Base-by-base conservation (phyloP, 92 coral and sea anemone genomes). In the Desmophyllum pertusum region DNA sequence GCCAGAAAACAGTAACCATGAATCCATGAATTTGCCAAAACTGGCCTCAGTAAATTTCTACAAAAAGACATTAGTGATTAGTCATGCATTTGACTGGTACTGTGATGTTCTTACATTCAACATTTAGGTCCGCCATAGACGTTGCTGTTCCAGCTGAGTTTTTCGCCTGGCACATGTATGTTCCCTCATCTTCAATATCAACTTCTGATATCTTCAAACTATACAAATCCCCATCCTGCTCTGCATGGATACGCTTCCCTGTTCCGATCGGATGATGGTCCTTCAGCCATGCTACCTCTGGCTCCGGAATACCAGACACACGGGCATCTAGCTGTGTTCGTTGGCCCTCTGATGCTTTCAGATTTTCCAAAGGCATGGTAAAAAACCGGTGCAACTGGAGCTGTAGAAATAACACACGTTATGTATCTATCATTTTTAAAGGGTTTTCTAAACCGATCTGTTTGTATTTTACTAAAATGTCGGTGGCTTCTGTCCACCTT, bases 231-330 rank as follows among this genome's bases (percentile, higher is more conserved):
- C 90, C 96, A 53, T 86, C 74, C 80, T 80, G 81, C 59, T 86
- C 82, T 37, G 91, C 86, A 43, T 66, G 78, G 57, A 87, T 63
- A 38, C 92, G 90, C 70, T 90, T 89, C 29, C 91, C 85, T 10
- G 89, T 70, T 23, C 77, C 74, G 39, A 96, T 53, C 8, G 93
- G 90, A 43, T 78, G 74, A 46, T 89, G 92, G 68, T 96, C 88
- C 79, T 92, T 88, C 31, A 84, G 66, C 98, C 98, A 96, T 36
- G 83, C 76, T 57, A 96, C 85, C 72, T 84, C 88, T 4, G 98
- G 96, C 70, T 84, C 92, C 8, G 98, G 98, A 27, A 86, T 84
- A 2, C 94, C 98, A 33, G 92, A 71, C 35, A 88, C 89, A 51
- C 92, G 83, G 41, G 51, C 91, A 59, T 85, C 86, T n/a, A 89